Conservation (phyloP, 2,888 invertebrate genomes). For the Argyra leucocephala region DNA sequence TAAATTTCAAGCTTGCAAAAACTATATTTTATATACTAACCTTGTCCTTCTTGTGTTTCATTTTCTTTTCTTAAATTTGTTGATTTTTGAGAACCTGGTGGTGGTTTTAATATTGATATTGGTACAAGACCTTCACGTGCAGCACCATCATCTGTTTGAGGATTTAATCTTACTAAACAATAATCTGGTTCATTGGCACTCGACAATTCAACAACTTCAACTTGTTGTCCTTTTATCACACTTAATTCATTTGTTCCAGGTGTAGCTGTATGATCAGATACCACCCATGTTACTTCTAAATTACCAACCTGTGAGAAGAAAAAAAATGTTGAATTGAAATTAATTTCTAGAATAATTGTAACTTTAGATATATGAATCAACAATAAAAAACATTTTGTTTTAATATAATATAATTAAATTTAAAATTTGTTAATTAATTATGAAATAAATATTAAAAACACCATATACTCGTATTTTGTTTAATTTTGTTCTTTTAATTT, state of each 20-base stretch:
- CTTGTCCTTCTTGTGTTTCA: slow-evolving; percentile 40
- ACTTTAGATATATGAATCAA: no score
- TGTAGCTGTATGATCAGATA: slow-evolving; percentile 72
- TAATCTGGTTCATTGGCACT: slow-evolving; percentile 58
- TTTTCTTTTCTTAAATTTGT: slow-evolving; percentile 34
- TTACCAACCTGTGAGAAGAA: slow-evolving; percentile 54
- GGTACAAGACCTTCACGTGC: slow-evolving; percentile 73
- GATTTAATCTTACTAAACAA: slow-evolving; percentile 58
- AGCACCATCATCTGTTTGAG: slow-evolving; percentile 46
- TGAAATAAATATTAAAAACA: no score
- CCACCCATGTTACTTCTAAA: slow-evolving; percentile 83
- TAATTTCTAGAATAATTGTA: no score
- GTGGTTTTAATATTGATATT: slow-evolving; percentile 64
- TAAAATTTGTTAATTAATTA: no score
- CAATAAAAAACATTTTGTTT: no score
- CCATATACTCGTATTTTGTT: no score
- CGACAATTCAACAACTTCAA: slow-evolving; percentile 73
- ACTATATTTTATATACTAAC: no score
- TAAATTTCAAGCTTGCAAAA: no score
- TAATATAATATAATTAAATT: no score
- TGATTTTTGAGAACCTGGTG: slow-evolving; percentile 49
- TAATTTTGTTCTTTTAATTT: no score
- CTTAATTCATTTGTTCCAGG: slow-evolving; percentile 68
- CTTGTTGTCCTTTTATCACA: slow-evolving; percentile 85
- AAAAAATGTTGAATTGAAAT: no score